Evolutionary conservation across 2,888 invertebrate genomes (phyloP).

Genomic region (Hyposoter didymator): DNA sequence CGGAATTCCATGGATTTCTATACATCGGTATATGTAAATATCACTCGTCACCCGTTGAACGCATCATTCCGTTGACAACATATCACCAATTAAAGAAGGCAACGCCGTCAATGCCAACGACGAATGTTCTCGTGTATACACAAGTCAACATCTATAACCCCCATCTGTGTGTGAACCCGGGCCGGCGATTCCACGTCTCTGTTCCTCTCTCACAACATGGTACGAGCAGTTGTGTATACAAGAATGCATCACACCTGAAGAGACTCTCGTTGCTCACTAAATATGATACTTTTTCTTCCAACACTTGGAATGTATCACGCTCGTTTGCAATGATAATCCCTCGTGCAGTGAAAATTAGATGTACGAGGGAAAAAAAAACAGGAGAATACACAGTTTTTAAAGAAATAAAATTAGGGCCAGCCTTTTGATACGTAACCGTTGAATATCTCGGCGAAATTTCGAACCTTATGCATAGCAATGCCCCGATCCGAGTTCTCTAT

Average conservation of each 20-base stretch:
- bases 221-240: slow-evolving; percentile 73
- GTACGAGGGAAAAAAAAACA: neutral
- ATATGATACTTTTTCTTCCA: slow-evolving; percentile 35
- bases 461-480: neutral
- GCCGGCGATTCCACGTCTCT: slow-evolving; percentile 16
- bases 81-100: slow-evolving; percentile 68
- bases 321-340: neutral
- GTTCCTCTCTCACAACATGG: slow-evolving; percentile 34
- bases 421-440: neutral
- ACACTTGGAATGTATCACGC: slow-evolving; percentile 19
- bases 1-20: slow-evolving; percentile 29
- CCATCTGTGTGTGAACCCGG: slow-evolving; percentile 11
- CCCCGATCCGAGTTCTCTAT: neutral
- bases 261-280: slow-evolving; percentile 68
- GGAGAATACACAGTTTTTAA: neutral
- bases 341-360: slow-evolving; percentile 8
- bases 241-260: slow-evolving; percentile 71
- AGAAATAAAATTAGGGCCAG: neutral
- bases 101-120: slow-evolving; percentile 58
- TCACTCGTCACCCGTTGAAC: slow-evolving; percentile 40
- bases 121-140: slow-evolving; percentile 17
- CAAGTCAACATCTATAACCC: neutral
- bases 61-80: slow-evolving; percentile 71
- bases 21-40: slow-evolving; percentile 23
- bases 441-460: neutral